phyloP scores from a whole-genome alignment of 1,140 invertebrate species.

The Nasonia vitripennis region DNA sequence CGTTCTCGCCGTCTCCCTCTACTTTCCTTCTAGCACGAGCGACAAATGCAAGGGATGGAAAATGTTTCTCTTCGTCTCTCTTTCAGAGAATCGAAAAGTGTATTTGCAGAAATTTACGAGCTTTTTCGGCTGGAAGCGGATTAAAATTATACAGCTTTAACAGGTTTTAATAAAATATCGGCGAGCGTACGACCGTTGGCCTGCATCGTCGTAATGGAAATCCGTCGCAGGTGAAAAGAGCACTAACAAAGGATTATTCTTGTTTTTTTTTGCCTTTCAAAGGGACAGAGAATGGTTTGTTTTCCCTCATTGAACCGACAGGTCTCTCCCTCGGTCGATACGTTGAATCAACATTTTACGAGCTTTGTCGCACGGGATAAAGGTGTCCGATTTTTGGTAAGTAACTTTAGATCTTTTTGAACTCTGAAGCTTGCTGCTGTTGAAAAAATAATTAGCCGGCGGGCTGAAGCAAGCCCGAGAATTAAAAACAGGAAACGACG shows the following conservation, averaged over 20 bases:
- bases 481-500: too few relatives aligned
- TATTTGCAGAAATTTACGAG: background rate
- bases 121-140: too few relatives aligned
- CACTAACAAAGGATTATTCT: constrained; percentile 15
- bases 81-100: background rate
- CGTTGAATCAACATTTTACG: constrained; percentile 87
- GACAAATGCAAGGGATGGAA: background rate
- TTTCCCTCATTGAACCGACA: constrained; percentile 80
- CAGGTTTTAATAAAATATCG: background rate
- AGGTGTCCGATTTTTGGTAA: constrained; percentile 85
- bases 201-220: background rate
- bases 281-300: constrained; percentile 87
- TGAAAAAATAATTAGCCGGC: too few relatives aligned
- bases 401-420: background rate
- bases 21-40: too few relatives aligned
- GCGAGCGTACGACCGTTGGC: too few relatives aligned
- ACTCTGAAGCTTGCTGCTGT: background rate
- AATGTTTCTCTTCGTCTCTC: background rate
- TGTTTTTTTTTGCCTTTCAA: constrained; percentile 52
- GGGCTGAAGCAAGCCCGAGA: too few relatives aligned
- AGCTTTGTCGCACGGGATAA: constrained; percentile 83
- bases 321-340: constrained; percentile 77
- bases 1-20: too few relatives aligned
- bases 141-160: too few relatives aligned
- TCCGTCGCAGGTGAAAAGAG: background rate